These are phyloP conservation scores for Eleutherodactylus coqui DNA, from an alignment of 2,797 vertebrate species.

Conservation along the genomic window DNA sequence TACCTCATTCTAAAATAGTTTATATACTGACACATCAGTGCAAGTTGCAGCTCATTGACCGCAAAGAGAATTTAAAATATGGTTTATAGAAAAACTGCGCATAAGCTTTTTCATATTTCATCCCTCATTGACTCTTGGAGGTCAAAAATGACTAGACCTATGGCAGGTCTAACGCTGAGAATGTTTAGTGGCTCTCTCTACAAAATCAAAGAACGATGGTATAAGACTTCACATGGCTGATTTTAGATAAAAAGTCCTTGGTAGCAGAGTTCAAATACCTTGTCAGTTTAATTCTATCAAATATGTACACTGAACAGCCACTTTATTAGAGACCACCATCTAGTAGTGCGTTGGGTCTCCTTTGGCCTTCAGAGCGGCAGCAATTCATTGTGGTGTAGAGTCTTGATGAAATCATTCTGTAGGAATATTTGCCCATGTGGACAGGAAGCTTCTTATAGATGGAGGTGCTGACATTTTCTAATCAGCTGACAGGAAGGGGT, in stretches of 20 bases:
- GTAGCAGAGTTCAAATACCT: not conserved
- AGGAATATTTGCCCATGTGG: too few species aligned
- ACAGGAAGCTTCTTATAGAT: too few species aligned
- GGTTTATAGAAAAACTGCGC: constrained; percentile 57
- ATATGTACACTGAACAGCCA: too few species aligned
- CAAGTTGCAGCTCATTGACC: constrained; percentile 61
- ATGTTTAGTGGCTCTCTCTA: constrained; percentile 5
- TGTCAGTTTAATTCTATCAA: too few species aligned
- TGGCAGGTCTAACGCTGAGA: constrained; percentile 41
- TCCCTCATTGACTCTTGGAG: constrained; percentile 62
- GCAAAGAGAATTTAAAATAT: constrained; percentile 61
- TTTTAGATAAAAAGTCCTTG: not conserved
- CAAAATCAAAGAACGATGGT: not conserved
- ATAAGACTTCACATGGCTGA: not conserved
- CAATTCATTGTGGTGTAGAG: too few species aligned
- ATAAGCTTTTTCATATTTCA: constrained; percentile 63
- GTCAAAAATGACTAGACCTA: constrained; percentile 54
- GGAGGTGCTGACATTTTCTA: too few species aligned
- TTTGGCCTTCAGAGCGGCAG: too few species aligned
- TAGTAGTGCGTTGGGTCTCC: too few species aligned
- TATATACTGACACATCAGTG: constrained; percentile 61
- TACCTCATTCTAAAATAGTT: constrained; percentile 60
- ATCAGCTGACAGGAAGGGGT: too few species aligned
- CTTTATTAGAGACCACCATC: too few species aligned
- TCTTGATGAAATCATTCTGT: too few species aligned